Evolutionary conservation across 2,797 vertebrate genomes (phyloP), one percentile per base, ranked within the genome.

Genomic region (Accipiter minullus): DNA sequence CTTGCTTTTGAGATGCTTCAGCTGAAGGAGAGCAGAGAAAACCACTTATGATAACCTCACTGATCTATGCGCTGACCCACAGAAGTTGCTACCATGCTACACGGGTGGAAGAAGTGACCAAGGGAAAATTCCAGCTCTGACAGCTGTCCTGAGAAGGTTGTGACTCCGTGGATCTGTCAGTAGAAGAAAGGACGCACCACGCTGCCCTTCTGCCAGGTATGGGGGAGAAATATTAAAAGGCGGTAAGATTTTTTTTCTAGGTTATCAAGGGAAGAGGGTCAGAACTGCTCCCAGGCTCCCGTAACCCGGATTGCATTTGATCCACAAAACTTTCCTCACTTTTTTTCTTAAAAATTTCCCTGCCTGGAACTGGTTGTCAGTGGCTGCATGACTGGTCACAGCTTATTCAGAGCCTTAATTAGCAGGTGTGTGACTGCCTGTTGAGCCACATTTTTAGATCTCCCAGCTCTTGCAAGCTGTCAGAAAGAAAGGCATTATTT

Each of bases 341-440:
- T 80, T 67, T 53, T 16, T 23, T 44, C 26, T 16, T 16, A 18
- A 80, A 48, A 42, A 3, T 26, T 56, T 64, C 53, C 66, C 48
- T 75, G 44, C 45, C 76, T 52, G 34, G 83, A 36, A 59, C 16
- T 56, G 52, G 68, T 27, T 56, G 36, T 15, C 64, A 23, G 72
- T 20, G 74, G 44, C 79, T 82, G 76, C 44, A 15, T 53, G 84
- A 86, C 45, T 64, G 91, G 76, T 77, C 90, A 42, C 55, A 89
- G 82, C 82, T 91, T 94, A 94, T 88, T 91, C 93, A 83, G 50
- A 95, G 83, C 62, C 69, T 15, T 68, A 56, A 93, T 53, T 83
- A 97, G 95, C 97, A 98, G 95, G 93, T 97, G 88, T 86, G 76
- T 4, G 44, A 45, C 80, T 45, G 56, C 89, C 79, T 95, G 62